These are phyloP conservation scores for Ptychoptera contaminata DNA, from an alignment of 2,888 invertebrate species.

Conservation along the genomic window DNA sequence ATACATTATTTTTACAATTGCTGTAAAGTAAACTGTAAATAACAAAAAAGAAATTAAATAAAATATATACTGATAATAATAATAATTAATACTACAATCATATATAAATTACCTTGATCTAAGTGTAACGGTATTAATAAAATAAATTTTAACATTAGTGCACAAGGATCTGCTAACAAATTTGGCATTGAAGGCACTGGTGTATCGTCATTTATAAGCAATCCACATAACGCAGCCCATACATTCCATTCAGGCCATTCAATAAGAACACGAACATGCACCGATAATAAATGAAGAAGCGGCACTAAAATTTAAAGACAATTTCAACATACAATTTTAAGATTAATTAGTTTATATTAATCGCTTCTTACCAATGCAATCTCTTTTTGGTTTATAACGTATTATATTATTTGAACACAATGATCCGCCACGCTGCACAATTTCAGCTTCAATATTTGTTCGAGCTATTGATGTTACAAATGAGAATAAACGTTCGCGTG, in stretches of 20 bases:
- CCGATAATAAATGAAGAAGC: slow-evolving; percentile 71
- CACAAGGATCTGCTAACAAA: slow-evolving; percentile 70
- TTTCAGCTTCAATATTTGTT: slow-evolving; percentile 84
- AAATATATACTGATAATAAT: too few relatives aligned
- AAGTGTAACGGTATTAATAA: slow-evolving; percentile 71
- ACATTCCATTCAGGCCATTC: slow-evolving; percentile 41
- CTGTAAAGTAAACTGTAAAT: slow-evolving; percentile 68
- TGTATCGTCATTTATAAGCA: slow-evolving; percentile 22
- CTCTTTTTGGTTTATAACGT: slow-evolving; percentile 56
- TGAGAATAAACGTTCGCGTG: slow-evolving; percentile 62
- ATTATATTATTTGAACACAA: slow-evolving; percentile 41
- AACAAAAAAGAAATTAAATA: slow-evolving; percentile 5
- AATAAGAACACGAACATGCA: slow-evolving; percentile 60
- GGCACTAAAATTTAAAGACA: slow-evolving; percentile 47
- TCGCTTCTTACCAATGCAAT: slow-evolving; percentile 49
- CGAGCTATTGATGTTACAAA: slow-evolving; percentile 81
- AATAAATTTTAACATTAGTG: slow-evolving; percentile 74
- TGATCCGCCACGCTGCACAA: slow-evolving; percentile 78
- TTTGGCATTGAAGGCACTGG: slow-evolving; percentile 49
- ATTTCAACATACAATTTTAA: background rate
- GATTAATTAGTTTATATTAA: background rate
- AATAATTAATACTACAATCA: background rate
- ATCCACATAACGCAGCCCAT: slow-evolving; percentile 29
- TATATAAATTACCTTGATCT: slow-evolving; percentile 58
- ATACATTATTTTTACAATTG: slow-evolving; percentile 74